Conservation (phyloP, 2,888 invertebrate species). For the Sphaerophoria rueppellii region DNA sequence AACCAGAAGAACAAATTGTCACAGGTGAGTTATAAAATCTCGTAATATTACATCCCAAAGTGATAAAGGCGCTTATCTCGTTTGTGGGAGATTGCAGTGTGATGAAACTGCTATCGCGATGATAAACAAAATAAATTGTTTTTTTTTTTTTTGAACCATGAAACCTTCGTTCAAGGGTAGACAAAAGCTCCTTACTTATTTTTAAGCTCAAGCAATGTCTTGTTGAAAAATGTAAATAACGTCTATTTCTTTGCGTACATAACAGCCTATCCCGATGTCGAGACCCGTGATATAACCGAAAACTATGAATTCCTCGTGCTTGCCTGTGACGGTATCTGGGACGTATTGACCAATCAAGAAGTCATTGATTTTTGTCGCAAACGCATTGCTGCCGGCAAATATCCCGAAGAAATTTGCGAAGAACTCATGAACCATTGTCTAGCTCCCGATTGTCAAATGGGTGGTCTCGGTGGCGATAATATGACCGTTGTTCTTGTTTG, state of each 20-base stretch:
- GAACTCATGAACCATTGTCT: constrained; percentile 96
- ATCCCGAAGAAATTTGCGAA: constrained; percentile 98
- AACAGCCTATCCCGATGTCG: constrained; percentile 95
- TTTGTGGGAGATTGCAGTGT: neutral
- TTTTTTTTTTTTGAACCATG: neutral
- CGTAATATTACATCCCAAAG: neutral
- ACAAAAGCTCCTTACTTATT: neutral
- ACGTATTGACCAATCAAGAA: constrained; percentile 97
- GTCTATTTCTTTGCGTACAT: neutral
- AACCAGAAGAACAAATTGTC: constrained; percentile 97
- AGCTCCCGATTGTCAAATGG: constrained; percentile 98
- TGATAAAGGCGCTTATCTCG: constrained; percentile 9
- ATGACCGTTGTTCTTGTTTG: constrained; percentile 98
- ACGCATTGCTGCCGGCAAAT: constrained; percentile 90
- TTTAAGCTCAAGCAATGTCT: no score
- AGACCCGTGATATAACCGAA: constrained; percentile 89
- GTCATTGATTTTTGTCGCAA: constrained; percentile 94
- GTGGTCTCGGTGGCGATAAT: constrained; percentile 98
- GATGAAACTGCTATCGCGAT: neutral
- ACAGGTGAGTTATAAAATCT: constrained; percentile 86
- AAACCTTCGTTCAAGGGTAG: constrained; percentile 9
- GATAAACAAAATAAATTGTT: neutral
- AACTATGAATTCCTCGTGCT: constrained; percentile 98
- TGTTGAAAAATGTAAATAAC: no score
- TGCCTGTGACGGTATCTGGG: constrained; percentile 99